phyloP scores from a whole-genome alignment of 2,797 vertebrate species.

The Poeciliopsis paucimaculata region DNA sequence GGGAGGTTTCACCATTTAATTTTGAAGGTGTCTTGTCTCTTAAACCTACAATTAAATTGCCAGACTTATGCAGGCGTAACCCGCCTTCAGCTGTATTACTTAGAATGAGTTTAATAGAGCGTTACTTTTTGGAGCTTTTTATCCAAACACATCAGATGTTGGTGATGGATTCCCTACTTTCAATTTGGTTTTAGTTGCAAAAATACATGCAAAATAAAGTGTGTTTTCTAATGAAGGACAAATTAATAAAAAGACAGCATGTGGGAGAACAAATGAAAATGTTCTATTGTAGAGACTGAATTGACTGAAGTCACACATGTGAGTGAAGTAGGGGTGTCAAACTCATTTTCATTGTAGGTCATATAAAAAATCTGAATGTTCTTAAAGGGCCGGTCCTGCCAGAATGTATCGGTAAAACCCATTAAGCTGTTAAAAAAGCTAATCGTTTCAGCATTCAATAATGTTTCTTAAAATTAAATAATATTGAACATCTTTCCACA shows the following conservation, averaged over 20 bases:
- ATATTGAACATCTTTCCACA: no score
- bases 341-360: no score
- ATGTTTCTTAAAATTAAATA: no score
- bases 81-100: slow-evolving; percentile 18
- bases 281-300: not conserved
- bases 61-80: slow-evolving; percentile 11
- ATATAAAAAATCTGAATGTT: no score
- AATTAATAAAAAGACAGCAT: not conserved
- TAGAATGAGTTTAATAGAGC: slow-evolving; percentile 13
- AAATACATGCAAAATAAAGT: not conserved
- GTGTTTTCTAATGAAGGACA: not conserved
- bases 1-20: slow-evolving; percentile 31
- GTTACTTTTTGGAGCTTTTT: not conserved
- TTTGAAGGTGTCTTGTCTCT: slow-evolving; percentile 27
- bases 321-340: no score
- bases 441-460: no score
- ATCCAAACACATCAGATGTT: no score
- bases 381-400: no score
- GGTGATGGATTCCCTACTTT: not conserved
- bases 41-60: slow-evolving; percentile 46
- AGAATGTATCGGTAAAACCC: no score
- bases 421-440: no score
- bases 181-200: not conserved
- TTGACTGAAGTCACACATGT: not conserved
- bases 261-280: not conserved